Percentiles rank a stretch among this genome's conserved stretches.
Conservation (phyloP, 2,888 invertebrate genomes). For the Caenorhabditis sulstoni region DNA sequence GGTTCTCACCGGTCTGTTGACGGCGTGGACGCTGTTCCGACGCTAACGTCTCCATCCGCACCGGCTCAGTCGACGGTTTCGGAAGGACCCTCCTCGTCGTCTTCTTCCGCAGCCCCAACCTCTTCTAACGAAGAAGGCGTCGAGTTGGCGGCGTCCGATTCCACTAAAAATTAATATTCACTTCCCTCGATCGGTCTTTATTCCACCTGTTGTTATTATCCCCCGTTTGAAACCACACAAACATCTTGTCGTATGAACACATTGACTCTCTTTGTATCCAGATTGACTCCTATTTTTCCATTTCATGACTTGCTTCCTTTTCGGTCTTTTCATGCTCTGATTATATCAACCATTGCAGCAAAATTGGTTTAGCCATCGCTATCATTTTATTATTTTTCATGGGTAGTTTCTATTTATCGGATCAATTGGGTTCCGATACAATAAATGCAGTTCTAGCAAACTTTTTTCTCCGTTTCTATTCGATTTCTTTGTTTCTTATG, state of each 20-base stretch:
- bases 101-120: not conserved
- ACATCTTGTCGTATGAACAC: not conserved
- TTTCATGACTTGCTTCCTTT: not conserved
- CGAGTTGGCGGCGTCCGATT: too few species aligned
- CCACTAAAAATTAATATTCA: too few species aligned
- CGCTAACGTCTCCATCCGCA: conserved; percentile 17
- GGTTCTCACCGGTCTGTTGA: conserved; percentile 3
- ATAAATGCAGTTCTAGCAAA: too few species aligned
- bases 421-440: too few species aligned
- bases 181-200: too few species aligned
- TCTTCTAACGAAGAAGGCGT: too few species aligned
- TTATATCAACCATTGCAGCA: too few species aligned
- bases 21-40: conserved; percentile 38
- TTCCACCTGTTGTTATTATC: not conserved
- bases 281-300: not conserved
- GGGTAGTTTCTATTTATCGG: too few species aligned
- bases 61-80: not conserved
- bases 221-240: not conserved
- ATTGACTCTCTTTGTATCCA: not conserved
- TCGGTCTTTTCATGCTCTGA: too few species aligned
- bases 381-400: too few species aligned
- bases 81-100: not conserved
- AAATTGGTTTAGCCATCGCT: too few species aligned
- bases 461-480: not conserved
- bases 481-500: not conserved